Evolutionary conservation across 2,113 vertebrate genomes (phyloP), one percentile per base, ranked within the genome.

Genomic region (Chaetops frenatus): DNA sequence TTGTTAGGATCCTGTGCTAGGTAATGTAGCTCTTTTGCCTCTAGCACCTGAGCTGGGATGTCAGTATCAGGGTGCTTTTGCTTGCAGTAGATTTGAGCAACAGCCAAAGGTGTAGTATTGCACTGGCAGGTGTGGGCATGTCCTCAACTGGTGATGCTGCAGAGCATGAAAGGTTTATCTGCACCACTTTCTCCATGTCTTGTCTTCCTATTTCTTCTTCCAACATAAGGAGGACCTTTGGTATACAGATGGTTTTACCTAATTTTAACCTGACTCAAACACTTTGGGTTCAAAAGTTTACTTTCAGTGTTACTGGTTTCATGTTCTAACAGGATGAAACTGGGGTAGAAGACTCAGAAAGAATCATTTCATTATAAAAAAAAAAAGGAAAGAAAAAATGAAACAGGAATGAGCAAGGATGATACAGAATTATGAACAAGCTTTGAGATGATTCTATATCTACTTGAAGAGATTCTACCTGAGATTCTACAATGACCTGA

Each of bases 161-260:
- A 77, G 72, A 62, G 51, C 86, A 71, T 47, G 51, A 92, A 81
- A 94, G 8, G 25, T 56, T 95, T 88, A 53, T 81, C 64, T 74
- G 21, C 44, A 78, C 11, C 17, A 11, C 38, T 58, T 78, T 89
- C 38, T 77, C 42, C 11, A 13, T 31, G 67, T 64, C 40, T 90
- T 86, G 45, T 74, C 60, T 90, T 92, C 27, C 27, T 31, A n/a
- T 86, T 95, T 94, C 58, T 88, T 86, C 62, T 74, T 94, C 93
- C 61, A 72, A 8, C 36, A 67, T 73, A 81, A 86, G 53, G 35
- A 95, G 29, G 22, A 76, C 64, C 69, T 94, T 76, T 81, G 72
- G 65, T 79, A 16, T 84, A 27, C 21, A 35, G 6, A 77, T 79
- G 72, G 16, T 90, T 95, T 93, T 88, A 50, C 69, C 45, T 86